Conservation (phyloP, 2,113 vertebrate species). For the Capricornis sumatraensis region DNA sequence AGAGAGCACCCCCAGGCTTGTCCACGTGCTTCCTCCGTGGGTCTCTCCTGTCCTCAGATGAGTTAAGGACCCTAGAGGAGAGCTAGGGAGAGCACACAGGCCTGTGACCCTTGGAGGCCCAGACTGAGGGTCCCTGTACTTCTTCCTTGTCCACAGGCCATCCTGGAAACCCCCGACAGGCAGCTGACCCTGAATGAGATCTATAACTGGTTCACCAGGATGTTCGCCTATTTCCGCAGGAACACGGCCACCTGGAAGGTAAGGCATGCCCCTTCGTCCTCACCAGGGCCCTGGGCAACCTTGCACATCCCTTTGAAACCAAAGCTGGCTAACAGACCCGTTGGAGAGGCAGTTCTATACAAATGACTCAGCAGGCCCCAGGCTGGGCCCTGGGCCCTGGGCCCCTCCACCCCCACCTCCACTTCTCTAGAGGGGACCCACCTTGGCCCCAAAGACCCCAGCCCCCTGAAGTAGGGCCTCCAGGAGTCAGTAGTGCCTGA, state of each 20-base stretch:
- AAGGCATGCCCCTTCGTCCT: conserved; percentile 52
- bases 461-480: background rate
- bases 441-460: background rate
- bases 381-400: background rate
- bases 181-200: conserved; percentile 99
- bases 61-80: background rate
- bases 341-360: background rate
- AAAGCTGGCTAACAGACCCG: background rate
- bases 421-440: background rate
- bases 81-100: background rate
- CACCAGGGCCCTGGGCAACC: background rate
- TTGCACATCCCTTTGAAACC: background rate
- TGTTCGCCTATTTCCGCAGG: conserved; percentile 99
- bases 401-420: background rate
- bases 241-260: conserved; percentile 99
- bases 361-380: background rate
- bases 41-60: background rate
- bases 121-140: background rate
- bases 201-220: conserved; percentile 99
- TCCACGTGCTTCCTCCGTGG: no score
- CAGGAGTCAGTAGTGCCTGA: background rate
- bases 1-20: background rate
- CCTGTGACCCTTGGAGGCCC: background rate
- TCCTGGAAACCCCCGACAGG: conserved; percentile 97
- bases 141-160: conserved; percentile 85